phyloP scores from a whole-genome alignment of 2,113 vertebrate genomes.

The Perccottus glenii region DNA sequence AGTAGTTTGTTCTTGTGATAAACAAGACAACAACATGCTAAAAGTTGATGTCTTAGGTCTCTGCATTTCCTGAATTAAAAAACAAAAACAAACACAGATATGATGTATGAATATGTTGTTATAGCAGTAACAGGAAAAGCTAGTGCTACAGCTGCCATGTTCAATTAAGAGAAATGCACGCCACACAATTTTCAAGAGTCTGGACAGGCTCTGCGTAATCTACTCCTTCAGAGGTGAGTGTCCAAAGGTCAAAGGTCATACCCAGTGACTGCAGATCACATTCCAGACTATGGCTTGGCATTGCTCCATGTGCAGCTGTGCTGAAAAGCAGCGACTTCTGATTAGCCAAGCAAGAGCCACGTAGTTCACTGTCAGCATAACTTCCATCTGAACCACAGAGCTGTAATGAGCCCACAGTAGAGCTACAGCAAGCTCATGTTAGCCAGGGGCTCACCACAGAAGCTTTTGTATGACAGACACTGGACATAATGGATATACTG shows the following conservation, averaged over 20 bases:
- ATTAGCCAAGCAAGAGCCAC: slow-evolving; percentile 44
- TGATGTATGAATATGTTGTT: slow-evolving; percentile 19
- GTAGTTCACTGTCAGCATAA: slow-evolving; percentile 45
- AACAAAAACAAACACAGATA: too few species aligned
- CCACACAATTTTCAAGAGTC: slow-evolving; percentile 28
- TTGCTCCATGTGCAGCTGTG: slow-evolving; percentile 43
- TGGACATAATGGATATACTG: not conserved
- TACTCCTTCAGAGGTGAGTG: slow-evolving; percentile 34
- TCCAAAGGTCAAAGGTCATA: slow-evolving; percentile 50
- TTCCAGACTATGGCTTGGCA: slow-evolving; percentile 12
- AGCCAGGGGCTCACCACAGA: slow-evolving; percentile 21
- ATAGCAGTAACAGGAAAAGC: slow-evolving; percentile 40
- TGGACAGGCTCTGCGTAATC: slow-evolving; percentile 29
- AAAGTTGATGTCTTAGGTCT: too few species aligned
- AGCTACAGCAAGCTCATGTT: slow-evolving; percentile 22
- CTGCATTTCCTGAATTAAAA: too few species aligned
- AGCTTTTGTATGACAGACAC: slow-evolving; percentile 1
- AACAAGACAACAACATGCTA: too few species aligned
- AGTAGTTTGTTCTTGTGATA: too few species aligned
- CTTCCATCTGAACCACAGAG: slow-evolving; percentile 33
- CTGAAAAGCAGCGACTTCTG: slow-evolving; percentile 49
- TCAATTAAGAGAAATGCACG: slow-evolving; percentile 59
- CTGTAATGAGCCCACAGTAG: slow-evolving; percentile 39
- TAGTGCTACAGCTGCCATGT: slow-evolving; percentile 39
- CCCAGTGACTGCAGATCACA: slow-evolving; percentile 56